A percentile compares a stretch with the other conserved stretches of the same genome.
phyloP scores from a whole-genome alignment of 2,888 invertebrate species.

The Zootermopsis nevadensis region DNA sequence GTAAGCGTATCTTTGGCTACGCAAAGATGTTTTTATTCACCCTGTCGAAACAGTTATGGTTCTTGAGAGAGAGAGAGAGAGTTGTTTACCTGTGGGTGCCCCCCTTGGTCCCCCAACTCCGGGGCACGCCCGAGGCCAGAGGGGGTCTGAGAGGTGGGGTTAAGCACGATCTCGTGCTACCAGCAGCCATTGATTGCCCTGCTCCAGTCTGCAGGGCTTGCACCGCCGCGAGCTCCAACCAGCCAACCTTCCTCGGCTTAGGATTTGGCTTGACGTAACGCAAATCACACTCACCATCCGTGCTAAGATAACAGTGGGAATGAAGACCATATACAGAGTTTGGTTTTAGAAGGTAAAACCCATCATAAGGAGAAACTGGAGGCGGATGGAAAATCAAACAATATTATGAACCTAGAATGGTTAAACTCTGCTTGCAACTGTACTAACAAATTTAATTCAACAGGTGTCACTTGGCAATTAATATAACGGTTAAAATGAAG shows the following conservation, averaged over 20 bases:
- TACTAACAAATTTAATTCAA: too few species aligned
- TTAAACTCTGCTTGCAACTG: too few species aligned
- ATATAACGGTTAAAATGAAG: background rate
- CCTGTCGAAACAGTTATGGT: slow-evolving; percentile 7
- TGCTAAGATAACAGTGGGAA: slow-evolving; percentile 4
- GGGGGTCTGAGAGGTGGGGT: slow-evolving; percentile 36
- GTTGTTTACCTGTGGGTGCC: slow-evolving; percentile 35
- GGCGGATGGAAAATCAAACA: too few species aligned
- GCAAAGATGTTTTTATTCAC: background rate
- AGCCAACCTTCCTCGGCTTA: background rate
- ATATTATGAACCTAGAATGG: too few species aligned
- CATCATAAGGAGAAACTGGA: too few species aligned
- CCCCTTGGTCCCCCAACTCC: slow-evolving; percentile 2
- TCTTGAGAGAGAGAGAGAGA: background rate
- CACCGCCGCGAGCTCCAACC: slow-evolving; percentile 27
- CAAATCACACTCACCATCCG: background rate
- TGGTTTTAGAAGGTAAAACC: too few species aligned
- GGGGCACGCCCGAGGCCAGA: slow-evolving; percentile 20
- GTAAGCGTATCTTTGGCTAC: too few species aligned
- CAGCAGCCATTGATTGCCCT: slow-evolving; percentile 42
- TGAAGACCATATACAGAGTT: background rate
- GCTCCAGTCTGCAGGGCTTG: slow-evolving; percentile 29
- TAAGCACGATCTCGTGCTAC: slow-evolving; percentile 40
- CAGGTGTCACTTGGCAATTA: too few species aligned
- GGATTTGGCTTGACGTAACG: background rate